Conservation (phyloP, 2,888 invertebrate species). For the Drosophila ustulata region DNA sequence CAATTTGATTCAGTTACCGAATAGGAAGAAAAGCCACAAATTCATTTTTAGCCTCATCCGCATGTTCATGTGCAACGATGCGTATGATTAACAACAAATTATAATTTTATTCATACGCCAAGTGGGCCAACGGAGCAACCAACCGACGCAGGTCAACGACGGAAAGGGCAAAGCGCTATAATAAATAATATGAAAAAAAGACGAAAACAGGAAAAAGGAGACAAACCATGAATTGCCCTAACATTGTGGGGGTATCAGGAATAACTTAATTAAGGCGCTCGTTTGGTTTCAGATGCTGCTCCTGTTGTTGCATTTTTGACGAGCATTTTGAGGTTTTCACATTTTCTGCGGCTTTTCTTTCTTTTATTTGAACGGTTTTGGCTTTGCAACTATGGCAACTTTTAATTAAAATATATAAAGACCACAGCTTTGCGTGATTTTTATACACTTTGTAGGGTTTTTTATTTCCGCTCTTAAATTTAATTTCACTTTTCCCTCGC, state of each 20-base stretch:
- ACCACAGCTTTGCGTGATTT: slow-evolving; percentile 28
- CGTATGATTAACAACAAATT: slow-evolving; percentile 76
- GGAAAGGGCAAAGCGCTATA: slow-evolving; percentile 10
- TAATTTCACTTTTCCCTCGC: slow-evolving; percentile 18
- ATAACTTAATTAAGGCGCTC: slow-evolving; percentile 67
- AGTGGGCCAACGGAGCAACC: slow-evolving; percentile 22
- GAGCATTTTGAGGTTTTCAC: slow-evolving; percentile 54
- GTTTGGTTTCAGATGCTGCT: slow-evolving; percentile 43
- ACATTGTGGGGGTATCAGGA: slow-evolving; percentile 12
- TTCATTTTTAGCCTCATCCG: neutral
- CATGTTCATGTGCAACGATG: slow-evolving; percentile 53
- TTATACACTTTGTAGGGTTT: slow-evolving; percentile 26
- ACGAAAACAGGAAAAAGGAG: neutral
- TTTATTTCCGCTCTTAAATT: slow-evolving; percentile 23
- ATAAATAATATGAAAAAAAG: slow-evolving; percentile 5
- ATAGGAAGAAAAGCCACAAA: neutral
- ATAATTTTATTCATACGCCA: slow-evolving; percentile 53
- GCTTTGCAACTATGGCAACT: slow-evolving; percentile 69
- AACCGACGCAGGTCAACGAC: slow-evolving; percentile 11
- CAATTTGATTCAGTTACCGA: neutral
- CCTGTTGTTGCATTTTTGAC: slow-evolving; percentile 27
- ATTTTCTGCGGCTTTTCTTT: slow-evolving; percentile 38
- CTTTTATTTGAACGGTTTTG: slow-evolving; percentile 35
- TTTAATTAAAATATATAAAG: slow-evolving; percentile 66
- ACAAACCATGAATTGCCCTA: neutral